Conservation (phyloP, 1,140 invertebrate species). For the Diprion similis region DNA sequence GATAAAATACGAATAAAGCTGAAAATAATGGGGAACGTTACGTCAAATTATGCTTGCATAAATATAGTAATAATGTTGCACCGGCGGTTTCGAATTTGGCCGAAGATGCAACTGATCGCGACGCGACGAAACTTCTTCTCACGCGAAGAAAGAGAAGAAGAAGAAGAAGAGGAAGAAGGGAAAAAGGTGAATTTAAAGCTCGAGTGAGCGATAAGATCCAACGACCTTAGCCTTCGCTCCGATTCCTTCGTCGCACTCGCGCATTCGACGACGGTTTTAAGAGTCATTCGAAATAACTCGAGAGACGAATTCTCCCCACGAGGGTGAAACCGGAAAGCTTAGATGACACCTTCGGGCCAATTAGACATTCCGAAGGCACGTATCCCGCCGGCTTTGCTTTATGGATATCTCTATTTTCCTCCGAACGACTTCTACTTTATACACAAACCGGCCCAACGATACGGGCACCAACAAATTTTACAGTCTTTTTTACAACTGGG, state of each 20-base stretch:
- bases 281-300: too few relatives aligned
- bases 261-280: too few relatives aligned
- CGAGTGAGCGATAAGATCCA: not conserved
- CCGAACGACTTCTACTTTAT: too few relatives aligned
- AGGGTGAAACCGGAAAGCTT: not conserved
- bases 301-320: too few relatives aligned
- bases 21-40: constrained; percentile 36
- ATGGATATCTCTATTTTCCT: not conserved
- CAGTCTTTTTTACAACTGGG: too few relatives aligned
- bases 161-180: too few relatives aligned
- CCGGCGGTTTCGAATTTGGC: constrained; percentile 25
- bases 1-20: constrained; percentile 26
- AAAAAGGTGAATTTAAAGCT: too few relatives aligned
- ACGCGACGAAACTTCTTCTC: too few relatives aligned
- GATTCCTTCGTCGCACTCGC: not conserved
- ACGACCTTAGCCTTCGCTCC: not conserved
- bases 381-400: not conserved
- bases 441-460: too few relatives aligned
- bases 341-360: constrained; percentile 2
- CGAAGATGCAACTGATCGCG: constrained; percentile 18
- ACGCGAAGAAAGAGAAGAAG: too few relatives aligned
- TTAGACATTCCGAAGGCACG: constrained; percentile 4
- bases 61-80: constrained; percentile 31
- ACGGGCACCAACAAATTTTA: too few relatives aligned
- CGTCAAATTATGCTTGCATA: constrained; percentile 46